Evolutionary conservation across 2,888 invertebrate species (phyloP).

Genomic region (Drosophila formosana): DNA sequence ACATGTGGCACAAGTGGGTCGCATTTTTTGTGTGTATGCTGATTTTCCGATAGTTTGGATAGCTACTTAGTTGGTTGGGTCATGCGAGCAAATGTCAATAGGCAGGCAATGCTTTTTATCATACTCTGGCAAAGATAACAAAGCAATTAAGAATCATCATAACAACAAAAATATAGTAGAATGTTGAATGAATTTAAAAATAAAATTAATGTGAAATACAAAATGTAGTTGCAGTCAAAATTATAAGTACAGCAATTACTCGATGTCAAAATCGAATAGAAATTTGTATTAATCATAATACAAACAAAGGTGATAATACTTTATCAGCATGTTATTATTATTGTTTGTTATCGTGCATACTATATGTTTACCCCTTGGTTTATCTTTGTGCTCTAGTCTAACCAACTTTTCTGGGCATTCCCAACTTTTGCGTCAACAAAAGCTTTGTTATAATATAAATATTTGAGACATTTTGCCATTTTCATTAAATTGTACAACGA

Average conservation of each 20-base stretch:
- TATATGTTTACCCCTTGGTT: slow-evolving; percentile 24
- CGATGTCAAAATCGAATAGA: not conserved
- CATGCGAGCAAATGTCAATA: slow-evolving; percentile 48
- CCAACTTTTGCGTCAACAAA: slow-evolving; percentile 37
- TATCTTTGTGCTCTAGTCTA: slow-evolving; percentile 22
- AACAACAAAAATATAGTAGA: not conserved
- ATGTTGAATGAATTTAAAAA: not conserved
- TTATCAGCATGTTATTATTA: slow-evolving; percentile 12
- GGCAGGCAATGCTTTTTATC: slow-evolving; percentile 17
- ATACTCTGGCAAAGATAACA: not conserved
- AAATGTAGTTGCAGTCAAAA: not conserved
- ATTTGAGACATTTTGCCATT: slow-evolving; percentile 13
- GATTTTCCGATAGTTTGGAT: slow-evolving; percentile 48
- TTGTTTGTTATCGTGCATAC: not conserved
- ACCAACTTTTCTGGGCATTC: slow-evolving; percentile 40
- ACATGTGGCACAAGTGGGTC: slow-evolving; percentile 48
- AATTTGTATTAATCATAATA: slow-evolving; percentile 15
- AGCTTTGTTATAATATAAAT: slow-evolving; percentile 46
- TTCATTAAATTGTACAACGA: slow-evolving; percentile 9
- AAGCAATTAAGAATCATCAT: slow-evolving; percentile 3
- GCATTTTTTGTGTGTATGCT: slow-evolving; percentile 10
- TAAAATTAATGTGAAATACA: not conserved
- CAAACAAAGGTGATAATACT: slow-evolving; percentile 16
- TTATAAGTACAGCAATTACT: not conserved
- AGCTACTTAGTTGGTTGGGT: slow-evolving; percentile 53